Conservation (phyloP, 2,888 invertebrate species). For the Lepidochitona cinerea region DNA sequence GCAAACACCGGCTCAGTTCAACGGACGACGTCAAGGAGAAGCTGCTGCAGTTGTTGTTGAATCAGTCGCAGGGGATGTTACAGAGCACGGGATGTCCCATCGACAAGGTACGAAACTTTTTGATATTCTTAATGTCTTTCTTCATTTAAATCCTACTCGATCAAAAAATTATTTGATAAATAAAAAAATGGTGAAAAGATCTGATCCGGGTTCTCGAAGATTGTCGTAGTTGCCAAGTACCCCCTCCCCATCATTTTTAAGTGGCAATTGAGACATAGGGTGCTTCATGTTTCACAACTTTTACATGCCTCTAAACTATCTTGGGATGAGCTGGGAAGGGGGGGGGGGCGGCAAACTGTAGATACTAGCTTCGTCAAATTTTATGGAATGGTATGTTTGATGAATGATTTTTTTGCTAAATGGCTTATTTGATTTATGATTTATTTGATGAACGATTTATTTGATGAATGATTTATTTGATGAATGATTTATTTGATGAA, state of each 20-base stretch:
- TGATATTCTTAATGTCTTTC: too few species aligned
- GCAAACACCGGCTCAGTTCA: constrained; percentile 59
- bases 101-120: constrained; percentile 88
- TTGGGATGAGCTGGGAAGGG: too few species aligned
- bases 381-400: neutral
- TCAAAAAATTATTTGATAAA: neutral
- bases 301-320: too few species aligned
- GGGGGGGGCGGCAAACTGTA: too few species aligned
- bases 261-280: too few species aligned
- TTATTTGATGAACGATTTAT: neutral
- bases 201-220: too few species aligned
- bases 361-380: too few species aligned
- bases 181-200: too few species aligned
- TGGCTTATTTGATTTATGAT: neutral
- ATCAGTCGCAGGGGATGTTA: constrained; percentile 89
- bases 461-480: neutral
- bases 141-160: neutral
- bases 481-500: neutral
- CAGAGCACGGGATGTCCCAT: constrained; percentile 93
- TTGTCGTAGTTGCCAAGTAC: too few species aligned
- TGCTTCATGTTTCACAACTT: too few species aligned
- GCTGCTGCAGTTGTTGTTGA: constrained; percentile 86
- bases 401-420: neutral
- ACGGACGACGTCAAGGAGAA: constrained; percentile 89
- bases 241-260: too few species aligned